phyloP scores from a whole-genome alignment of 2,113 vertebrate species.

The Chloroceryle aenea region DNA sequence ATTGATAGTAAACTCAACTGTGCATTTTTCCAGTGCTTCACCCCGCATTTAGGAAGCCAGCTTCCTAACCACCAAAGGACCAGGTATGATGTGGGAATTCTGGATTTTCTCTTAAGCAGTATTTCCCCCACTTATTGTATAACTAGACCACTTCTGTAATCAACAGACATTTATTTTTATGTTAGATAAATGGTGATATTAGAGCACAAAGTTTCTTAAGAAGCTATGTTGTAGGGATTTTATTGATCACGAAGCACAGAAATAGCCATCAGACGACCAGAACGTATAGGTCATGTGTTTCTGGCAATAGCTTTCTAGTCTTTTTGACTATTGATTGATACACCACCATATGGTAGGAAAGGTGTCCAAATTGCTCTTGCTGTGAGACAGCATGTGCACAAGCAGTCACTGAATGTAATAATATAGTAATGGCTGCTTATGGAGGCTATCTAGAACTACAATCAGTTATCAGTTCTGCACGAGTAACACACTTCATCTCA shows the following conservation, averaged over 20 bases:
- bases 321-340: background rate
- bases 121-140: background rate
- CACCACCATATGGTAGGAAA: background rate
- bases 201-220: background rate
- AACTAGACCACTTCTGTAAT: background rate
- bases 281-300: fast-evolving
- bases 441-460: background rate
- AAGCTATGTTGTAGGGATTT: background rate
- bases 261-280: background rate
- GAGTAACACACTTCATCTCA: background rate
- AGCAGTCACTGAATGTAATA: background rate
- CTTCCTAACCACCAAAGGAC: background rate
- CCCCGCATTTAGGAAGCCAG: background rate
- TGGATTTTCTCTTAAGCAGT: background rate
- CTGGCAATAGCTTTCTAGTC: background rate
- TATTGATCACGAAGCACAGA: background rate
- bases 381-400: background rate
- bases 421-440: background rate
- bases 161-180: background rate
- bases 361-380: background rate
- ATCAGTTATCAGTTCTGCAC: background rate
- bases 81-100: background rate
- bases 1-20: background rate
- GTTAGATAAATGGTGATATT: background rate
- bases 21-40: background rate